Percentiles rank a stretch among this genome's conserved stretches.
phyloP scores from a whole-genome alignment of 2,888 invertebrate species.

The Meiosimyza decipiens region DNA sequence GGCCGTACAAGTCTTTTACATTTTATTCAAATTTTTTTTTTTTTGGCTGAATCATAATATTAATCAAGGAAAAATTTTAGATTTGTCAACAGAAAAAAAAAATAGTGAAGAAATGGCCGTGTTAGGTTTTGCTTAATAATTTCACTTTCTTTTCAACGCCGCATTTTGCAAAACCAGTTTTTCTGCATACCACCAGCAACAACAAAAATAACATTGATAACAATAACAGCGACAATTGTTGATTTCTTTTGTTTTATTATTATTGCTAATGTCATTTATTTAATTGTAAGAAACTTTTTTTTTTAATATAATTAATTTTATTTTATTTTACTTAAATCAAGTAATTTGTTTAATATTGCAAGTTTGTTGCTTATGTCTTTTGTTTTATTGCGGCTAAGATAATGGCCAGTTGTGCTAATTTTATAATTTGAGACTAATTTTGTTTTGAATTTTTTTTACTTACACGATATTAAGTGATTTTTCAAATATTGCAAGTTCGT shows the following conservation, averaged over 20 bases:
- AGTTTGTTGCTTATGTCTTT: conserved; percentile 57
- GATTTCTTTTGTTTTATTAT: conserved; percentile 39
- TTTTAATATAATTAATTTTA: conserved; percentile 16
- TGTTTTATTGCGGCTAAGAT: conserved; percentile 39
- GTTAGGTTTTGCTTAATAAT: conserved; percentile 3
- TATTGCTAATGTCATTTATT: conserved; percentile 37
- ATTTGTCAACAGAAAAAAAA: conserved; percentile 13
- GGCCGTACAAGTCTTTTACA: too few species aligned
- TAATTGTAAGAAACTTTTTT: conserved; percentile 22
- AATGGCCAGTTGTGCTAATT: too few species aligned
- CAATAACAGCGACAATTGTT: conserved; percentile 34
- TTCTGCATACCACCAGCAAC: conserved; percentile 23
- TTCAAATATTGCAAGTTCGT: conserved; percentile 39
- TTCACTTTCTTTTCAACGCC: conserved; percentile 32
- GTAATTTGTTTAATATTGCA: conserved; percentile 17
- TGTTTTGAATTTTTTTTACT: too few species aligned
- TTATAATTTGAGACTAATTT: too few species aligned
- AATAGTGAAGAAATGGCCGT: conserved; percentile 19
- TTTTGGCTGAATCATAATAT: too few species aligned
- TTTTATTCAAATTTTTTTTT: too few species aligned
- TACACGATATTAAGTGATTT: too few species aligned
- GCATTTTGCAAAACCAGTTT: conserved; percentile 13
- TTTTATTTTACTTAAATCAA: background rate
- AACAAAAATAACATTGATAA: background rate
- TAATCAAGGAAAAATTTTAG: background rate